Percentiles rank a stretch among this genome's conserved stretches.
These are phyloP conservation scores for Ephestia elutella DNA, from an alignment of 1,140 invertebrate species.

Conservation along the genomic window DNA sequence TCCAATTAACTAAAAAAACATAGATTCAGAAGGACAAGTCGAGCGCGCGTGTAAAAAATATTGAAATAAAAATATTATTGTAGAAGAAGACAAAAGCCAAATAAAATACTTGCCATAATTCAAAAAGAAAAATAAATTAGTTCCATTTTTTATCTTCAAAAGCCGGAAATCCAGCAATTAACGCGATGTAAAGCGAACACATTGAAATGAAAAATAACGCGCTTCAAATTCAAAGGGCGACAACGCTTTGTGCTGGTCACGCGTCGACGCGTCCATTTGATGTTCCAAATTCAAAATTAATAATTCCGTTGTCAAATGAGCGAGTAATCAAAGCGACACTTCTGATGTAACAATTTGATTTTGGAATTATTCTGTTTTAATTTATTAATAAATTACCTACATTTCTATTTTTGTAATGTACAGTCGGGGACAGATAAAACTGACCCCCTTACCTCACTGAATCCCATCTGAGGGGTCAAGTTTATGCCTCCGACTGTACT, in stretches of 20 bases:
- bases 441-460: too few species aligned
- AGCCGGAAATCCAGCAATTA: slow-evolving; percentile 20
- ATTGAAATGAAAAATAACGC: slow-evolving; percentile 24
- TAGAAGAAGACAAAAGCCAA: too few species aligned
- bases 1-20: too few species aligned
- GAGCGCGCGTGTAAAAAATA: too few species aligned
- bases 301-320: slow-evolving; percentile 43
- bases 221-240: slow-evolving; percentile 36
- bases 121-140: not conserved
- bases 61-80: too few species aligned
- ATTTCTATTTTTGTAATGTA: too few species aligned
- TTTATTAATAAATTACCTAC: not conserved
- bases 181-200: slow-evolving; percentile 27
- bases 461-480: too few species aligned
- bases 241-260: slow-evolving; percentile 46
- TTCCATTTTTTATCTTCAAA: not conserved
- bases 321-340: slow-evolving; percentile 29
- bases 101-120: not conserved
- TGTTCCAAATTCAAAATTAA: slow-evolving; percentile 43
- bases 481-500: too few species aligned
- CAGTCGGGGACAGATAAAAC: too few species aligned
- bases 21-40: too few species aligned
- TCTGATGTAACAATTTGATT: slow-evolving; percentile 18
- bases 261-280: slow-evolving; percentile 36
- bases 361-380: not conserved